Conservation (phyloP, 2,888 invertebrate genomes). For the Galeruca laticollis region DNA sequence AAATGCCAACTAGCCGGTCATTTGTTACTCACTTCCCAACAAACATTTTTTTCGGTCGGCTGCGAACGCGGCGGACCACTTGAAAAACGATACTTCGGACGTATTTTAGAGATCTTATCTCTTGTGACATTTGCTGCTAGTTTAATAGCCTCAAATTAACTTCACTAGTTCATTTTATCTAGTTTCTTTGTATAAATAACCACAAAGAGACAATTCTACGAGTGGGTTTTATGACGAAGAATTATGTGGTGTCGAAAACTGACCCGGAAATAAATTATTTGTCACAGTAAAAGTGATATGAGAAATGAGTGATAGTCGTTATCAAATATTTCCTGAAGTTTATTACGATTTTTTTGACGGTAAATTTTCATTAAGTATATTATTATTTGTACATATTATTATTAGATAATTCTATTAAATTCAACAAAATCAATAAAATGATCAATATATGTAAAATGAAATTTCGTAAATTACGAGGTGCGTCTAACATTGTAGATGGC, state of each 20-base stretch:
- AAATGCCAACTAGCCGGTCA: slow-evolving; percentile 59
- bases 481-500: no score
- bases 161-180: slow-evolving; percentile 60
- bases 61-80: slow-evolving; percentile 46
- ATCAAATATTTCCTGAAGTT: no score
- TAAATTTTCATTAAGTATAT: no score
- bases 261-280: slow-evolving; percentile 17
- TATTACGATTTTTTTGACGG: no score
- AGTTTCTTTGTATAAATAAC: slow-evolving; percentile 51
- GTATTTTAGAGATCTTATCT: slow-evolving; percentile 50
- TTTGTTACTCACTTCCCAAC: slow-evolving; percentile 54
- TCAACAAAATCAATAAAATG: no score
- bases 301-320: no score
- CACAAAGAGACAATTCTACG: slow-evolving; percentile 40
- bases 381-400: no score
- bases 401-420: no score
- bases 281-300: not conserved
- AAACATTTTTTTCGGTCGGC: slow-evolving; percentile 47
- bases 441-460: no score
- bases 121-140: slow-evolving; percentile 61
- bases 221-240: slow-evolving; percentile 7
- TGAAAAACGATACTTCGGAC: slow-evolving; percentile 54
- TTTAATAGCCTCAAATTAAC: slow-evolving; percentile 63
- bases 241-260: slow-evolving; percentile 16
- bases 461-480: no score